Conservation (phyloP, 2,797 vertebrate genomes). For the Leptodactylus fallax region DNA sequence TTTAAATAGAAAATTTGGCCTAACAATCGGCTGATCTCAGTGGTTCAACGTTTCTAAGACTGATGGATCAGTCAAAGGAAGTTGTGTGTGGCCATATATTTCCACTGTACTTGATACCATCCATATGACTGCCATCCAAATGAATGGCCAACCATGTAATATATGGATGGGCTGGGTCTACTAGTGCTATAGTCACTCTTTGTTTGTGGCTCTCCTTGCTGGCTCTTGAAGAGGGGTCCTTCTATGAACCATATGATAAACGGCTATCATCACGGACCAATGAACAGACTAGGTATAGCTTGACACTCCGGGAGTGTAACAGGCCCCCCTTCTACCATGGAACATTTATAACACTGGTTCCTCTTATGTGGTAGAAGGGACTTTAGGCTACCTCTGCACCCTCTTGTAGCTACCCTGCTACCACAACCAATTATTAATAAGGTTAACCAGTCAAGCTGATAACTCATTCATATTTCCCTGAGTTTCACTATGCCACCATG, state of each 20-base stretch:
- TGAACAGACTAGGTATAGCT: no score
- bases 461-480: background rate
- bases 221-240: background rate
- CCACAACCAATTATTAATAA: background rate
- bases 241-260: no score
- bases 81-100: background rate
- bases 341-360: background rate
- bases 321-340: background rate
- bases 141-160: background rate
- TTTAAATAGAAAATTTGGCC: background rate
- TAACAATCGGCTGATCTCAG: background rate
- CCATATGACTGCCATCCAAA: background rate
- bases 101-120: no score
- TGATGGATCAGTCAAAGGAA: background rate
- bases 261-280: no score
- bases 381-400: background rate
- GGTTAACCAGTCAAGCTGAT: background rate
- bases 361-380: background rate
- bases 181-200: background rate
- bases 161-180: background rate
- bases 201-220: background rate
- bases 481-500: background rate
- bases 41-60: background rate
- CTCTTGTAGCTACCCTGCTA: no score
- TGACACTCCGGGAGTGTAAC: background rate